These are phyloP conservation scores for Dermatemys mawii DNA, from an alignment of 2,113 vertebrate genomes.

Conservation along the genomic window DNA sequence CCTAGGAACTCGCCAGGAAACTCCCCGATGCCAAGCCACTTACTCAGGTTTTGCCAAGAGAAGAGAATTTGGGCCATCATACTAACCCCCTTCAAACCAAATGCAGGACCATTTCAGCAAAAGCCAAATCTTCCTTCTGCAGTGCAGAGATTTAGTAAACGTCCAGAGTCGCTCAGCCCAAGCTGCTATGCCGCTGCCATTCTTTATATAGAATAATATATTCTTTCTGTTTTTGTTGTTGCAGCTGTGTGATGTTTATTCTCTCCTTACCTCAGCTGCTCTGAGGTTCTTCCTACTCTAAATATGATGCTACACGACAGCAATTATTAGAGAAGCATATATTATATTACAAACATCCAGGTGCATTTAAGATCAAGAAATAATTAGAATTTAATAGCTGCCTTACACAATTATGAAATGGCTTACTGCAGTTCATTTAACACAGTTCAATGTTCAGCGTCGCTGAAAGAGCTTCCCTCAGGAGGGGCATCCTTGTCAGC, in stretches of 20 bases:
- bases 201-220: neutral
- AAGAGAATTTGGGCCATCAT: neutral
- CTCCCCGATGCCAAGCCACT: neutral
- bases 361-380: slow-evolving; percentile 8
- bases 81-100: neutral
- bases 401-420: neutral
- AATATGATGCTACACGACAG: neutral
- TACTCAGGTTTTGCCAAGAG: neutral
- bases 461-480: slow-evolving; percentile 42
- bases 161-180: neutral
- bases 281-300: neutral
- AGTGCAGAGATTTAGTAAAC: neutral
- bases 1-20: neutral
- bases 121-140: neutral
- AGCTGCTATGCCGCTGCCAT: neutral
- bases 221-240: neutral
- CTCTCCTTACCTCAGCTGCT: neutral
- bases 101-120: neutral
- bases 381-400: slow-evolving; percentile 53
- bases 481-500: slow-evolving; percentile 38
- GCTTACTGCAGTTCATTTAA: slow-evolving; percentile 11
- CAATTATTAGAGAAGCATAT: neutral
- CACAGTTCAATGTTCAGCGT: neutral
- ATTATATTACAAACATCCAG: slow-evolving; percentile 13
- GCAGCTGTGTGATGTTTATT: neutral